phyloP scores from a whole-genome alignment of 2,113 vertebrate species.

The Typhlomys cinereus region DNA sequence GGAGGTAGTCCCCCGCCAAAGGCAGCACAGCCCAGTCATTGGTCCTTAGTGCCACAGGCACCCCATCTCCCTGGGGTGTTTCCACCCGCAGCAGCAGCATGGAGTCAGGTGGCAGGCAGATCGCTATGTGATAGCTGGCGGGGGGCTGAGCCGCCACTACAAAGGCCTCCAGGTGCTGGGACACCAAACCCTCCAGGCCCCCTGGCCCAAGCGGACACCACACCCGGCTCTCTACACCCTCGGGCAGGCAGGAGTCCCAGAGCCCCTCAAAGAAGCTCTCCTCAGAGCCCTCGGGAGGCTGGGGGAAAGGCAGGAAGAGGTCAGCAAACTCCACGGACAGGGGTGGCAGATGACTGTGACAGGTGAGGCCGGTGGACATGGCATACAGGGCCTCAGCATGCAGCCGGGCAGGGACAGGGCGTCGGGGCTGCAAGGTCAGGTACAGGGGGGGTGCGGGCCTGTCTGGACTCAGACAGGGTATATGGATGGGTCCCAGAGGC shows the following conservation, averaged over 20 bases:
- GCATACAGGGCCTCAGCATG: conserved; percentile 86
- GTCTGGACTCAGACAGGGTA: conserved; percentile 86
- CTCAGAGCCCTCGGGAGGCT: neutral
- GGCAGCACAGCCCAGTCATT: conserved; percentile 90
- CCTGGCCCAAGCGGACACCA: conserved; percentile 84
- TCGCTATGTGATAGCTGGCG: conserved; percentile 80
- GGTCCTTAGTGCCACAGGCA: conserved; percentile 85
- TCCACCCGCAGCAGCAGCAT: conserved; percentile 86
- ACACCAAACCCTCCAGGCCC: conserved; percentile 79
- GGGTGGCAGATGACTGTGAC: conserved; percentile 84
- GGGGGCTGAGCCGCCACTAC: conserved; percentile 78
- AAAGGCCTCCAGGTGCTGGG: conserved; percentile 84
- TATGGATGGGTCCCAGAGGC: conserved; percentile 83
- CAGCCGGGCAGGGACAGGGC: conserved; percentile 85
- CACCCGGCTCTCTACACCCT: conserved; percentile 84
- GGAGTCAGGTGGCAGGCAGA: conserved; percentile 87
- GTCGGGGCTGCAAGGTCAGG: conserved; percentile 85
- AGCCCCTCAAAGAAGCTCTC: conserved; percentile 83
- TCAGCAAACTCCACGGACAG: conserved; percentile 86
- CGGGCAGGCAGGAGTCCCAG: conserved; percentile 83
- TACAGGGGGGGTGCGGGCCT: conserved; percentile 75
- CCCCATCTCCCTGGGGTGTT: conserved; percentile 75
- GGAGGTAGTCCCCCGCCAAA: conserved; percentile 85
- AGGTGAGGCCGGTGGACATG: conserved; percentile 85
- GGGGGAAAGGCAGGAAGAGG: conserved; percentile 85